These are phyloP conservation scores for Aphelinus atriplicis DNA, from an alignment of 1,140 invertebrate genomes.

Conservation along the genomic window DNA sequence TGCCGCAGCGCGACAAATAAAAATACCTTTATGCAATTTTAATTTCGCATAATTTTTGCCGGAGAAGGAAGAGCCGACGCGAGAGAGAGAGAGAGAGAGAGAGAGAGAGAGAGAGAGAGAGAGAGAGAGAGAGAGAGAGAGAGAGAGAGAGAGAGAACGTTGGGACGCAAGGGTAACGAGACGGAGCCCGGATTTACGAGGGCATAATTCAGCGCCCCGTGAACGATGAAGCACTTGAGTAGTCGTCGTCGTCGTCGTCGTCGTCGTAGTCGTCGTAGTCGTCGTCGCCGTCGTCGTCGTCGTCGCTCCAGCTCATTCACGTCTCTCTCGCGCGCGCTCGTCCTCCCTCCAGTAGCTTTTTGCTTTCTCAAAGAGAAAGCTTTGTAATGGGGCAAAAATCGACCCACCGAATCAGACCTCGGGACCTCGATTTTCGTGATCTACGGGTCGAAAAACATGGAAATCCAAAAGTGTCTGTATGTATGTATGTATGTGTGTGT, in stretches of 20 bases:
- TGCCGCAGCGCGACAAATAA: conserved; percentile 24
- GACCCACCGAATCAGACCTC: too few species aligned
- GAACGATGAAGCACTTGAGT: conserved; percentile 34
- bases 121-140: not conserved
- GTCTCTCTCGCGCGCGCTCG: conserved; percentile 2
- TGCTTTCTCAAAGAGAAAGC: too few species aligned
- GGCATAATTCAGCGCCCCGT: conserved; percentile 33
- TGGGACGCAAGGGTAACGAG: conserved; percentile 16
- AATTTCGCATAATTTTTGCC: conserved; percentile 36
- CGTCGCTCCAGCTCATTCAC: conserved; percentile 27
- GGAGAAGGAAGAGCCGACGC: not conserved
- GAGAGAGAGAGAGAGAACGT: not conserved
- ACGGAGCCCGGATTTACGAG: conserved; percentile 32
- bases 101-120: not conserved
- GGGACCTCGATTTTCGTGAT: too few species aligned
- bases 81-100: not conserved
- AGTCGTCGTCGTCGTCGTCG: not conserved
- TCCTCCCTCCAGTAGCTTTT: not conserved
- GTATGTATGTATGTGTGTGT: too few species aligned
- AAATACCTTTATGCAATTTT: conserved; percentile 38
- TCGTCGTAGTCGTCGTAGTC: too few species aligned
- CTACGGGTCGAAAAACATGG: too few species aligned
- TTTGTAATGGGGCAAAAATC: too few species aligned
- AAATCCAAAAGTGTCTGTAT: too few species aligned
- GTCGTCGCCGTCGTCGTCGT: not conserved